Evolutionary conservation across 2,113 vertebrate genomes (phyloP).

Genomic region (Vicugna pacos): DNA sequence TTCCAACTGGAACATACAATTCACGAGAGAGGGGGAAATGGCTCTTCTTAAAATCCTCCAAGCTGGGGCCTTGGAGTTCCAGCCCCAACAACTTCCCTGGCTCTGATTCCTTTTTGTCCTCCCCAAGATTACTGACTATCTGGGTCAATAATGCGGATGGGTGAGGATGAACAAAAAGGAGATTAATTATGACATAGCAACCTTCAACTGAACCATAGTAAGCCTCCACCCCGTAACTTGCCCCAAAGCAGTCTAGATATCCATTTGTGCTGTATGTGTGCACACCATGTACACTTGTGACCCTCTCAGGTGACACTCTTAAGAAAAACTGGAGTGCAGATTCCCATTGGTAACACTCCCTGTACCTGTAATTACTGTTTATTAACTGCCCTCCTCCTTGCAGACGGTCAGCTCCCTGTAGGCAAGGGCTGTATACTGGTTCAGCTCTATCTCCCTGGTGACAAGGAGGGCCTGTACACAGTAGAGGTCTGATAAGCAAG

Average conservation of each 20-base stretch:
- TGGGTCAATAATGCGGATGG: conserved; percentile 72
- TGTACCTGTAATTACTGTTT: not conserved
- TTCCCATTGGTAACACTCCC: not conserved
- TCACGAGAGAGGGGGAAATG: too few species aligned
- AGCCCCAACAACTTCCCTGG: not conserved
- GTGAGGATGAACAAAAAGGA: conserved; percentile 75
- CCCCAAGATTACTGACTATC: conserved; percentile 52
- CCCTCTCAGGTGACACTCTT: not conserved
- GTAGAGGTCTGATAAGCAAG: not conserved
- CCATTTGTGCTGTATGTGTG: accelerated
- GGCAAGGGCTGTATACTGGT: not conserved
- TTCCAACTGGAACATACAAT: not conserved
- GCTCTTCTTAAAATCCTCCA: not conserved
- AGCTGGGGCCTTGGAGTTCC: not conserved
- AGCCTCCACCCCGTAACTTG: conserved; percentile 5
- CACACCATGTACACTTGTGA: not conserved
- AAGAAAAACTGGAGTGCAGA: not conserved
- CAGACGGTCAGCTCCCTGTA: not conserved
- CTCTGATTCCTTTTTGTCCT: not conserved
- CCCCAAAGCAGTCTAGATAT: not conserved
- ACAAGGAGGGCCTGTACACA: not conserved
- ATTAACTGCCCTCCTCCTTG: not conserved
- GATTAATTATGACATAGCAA: conserved; percentile 77
- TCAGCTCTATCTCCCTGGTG: not conserved
- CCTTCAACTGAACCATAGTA: conserved; percentile 69